These are phyloP conservation scores for Steinernema khuongi DNA, from an alignment of 1,140 invertebrate genomes.

Conservation along the genomic window DNA sequence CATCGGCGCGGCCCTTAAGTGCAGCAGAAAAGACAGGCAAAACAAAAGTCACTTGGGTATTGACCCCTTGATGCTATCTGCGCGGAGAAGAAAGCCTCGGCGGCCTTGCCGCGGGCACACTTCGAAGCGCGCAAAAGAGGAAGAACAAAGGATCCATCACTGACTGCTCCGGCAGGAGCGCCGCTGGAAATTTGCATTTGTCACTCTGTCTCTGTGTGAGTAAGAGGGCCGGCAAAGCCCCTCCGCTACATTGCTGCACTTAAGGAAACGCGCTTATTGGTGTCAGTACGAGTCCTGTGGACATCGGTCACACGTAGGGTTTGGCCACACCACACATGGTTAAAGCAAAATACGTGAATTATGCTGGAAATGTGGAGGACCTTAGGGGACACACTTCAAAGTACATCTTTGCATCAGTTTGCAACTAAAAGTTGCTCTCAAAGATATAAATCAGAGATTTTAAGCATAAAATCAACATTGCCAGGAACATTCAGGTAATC, in stretches of 20 bases:
- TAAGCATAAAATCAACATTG: too few species aligned
- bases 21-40: background rate
- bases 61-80: conserved; percentile 15
- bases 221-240: background rate
- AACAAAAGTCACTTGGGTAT: conserved; percentile 2
- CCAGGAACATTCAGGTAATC: too few species aligned
- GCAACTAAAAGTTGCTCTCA: too few species aligned
- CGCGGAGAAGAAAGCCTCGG: background rate
- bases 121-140: conserved; percentile 11
- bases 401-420: too few species aligned
- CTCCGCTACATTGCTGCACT: background rate
- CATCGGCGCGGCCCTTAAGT: background rate
- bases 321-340: too few species aligned
- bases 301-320: too few species aligned
- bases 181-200: conserved; percentile 7
- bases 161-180: background rate
- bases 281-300: background rate
- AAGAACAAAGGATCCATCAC: conserved; percentile 16
- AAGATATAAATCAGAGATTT: too few species aligned
- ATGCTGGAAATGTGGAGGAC: too few species aligned
- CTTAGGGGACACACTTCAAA: too few species aligned
- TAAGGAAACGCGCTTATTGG: background rate
- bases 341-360: background rate
- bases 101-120: background rate
- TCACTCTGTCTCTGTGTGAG: too few species aligned